These are phyloP conservation scores for Escarpia spicata DNA, from an alignment of 2,888 invertebrate species.

Conservation along the genomic window DNA sequence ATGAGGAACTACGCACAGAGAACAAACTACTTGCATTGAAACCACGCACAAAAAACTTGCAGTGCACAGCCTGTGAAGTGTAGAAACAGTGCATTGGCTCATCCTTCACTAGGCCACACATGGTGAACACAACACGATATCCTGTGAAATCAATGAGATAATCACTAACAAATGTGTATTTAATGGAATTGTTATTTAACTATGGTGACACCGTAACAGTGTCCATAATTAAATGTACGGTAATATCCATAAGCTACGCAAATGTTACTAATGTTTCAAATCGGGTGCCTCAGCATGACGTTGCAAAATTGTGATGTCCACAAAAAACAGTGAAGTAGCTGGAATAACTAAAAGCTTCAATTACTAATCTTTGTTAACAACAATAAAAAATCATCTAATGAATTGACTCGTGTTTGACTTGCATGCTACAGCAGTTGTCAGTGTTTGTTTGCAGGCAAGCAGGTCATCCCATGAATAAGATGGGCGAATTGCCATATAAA, in stretches of 20 bases:
- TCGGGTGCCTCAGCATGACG: neutral
- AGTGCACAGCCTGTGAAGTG: neutral
- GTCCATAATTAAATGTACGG: neutral
- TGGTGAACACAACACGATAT: neutral
- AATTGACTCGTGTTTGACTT: constrained; percentile 12
- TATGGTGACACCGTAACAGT: neutral
- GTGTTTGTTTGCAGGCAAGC: neutral
- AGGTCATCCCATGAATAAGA: neutral
- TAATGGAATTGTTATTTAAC: constrained; percentile 16
- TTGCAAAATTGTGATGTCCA: constrained; percentile 5
- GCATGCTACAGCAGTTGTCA: constrained; percentile 10
- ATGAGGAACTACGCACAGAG: neutral
- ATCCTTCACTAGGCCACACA: neutral
- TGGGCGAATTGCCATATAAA: neutral
- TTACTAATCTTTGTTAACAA: neutral
- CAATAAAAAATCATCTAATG: neutral
- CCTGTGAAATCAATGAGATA: constrained; percentile 16
- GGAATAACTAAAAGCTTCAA: neutral
- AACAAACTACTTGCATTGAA: constrained; percentile 7
- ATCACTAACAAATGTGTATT: constrained; percentile 13
- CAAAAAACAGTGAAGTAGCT: neutral
- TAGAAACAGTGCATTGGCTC: neutral
- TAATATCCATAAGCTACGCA: constrained; percentile 7
- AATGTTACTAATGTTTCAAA: constrained; percentile 11
- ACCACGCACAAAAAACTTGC: neutral